Conservation (phyloP, 2,113 vertebrate genomes). For the Cyprinus carpio region DNA sequence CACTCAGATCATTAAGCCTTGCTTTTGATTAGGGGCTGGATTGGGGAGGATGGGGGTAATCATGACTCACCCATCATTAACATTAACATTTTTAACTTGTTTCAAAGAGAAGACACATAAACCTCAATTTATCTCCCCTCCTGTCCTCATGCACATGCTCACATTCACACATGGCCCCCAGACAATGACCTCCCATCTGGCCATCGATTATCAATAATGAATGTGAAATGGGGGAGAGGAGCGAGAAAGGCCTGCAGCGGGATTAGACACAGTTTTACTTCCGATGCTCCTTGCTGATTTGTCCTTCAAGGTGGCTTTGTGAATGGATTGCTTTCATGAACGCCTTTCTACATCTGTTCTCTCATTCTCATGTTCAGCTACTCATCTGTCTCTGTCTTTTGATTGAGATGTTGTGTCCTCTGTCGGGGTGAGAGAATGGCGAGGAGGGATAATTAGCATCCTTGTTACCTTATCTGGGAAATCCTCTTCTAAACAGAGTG, state of each 20-base stretch:
- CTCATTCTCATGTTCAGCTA: conserved; percentile 20
- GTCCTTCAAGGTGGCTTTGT: conserved; percentile 22
- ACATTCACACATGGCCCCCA: conserved; percentile 24
- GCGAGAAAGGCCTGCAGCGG: conserved; percentile 28
- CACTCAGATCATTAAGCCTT: conserved; percentile 67
- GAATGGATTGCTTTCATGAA: conserved; percentile 3
- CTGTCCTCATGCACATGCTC: background rate
- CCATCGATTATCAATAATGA: conserved; percentile 48
- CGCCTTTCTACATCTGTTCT: background rate
- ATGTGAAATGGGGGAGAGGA: conserved; percentile 35
- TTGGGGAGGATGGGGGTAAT: conserved; percentile 31
- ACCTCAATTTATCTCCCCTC: conserved; percentile 38
- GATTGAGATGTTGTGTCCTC: conserved; percentile 7
- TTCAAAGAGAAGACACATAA: conserved; percentile 57
- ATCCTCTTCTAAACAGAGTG: background rate
- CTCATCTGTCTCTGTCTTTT: conserved; percentile 14
- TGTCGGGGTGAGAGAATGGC: conserved; percentile 1
- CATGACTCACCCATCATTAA: conserved; percentile 72
- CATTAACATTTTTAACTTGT: conserved; percentile 65
- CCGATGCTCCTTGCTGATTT: conserved; percentile 25
- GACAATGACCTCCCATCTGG: conserved; percentile 28
- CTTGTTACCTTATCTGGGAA: background rate
- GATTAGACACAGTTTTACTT: conserved; percentile 47
- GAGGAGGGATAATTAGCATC: background rate
- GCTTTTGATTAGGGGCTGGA: conserved; percentile 61